These are phyloP conservation scores for Eupithecia centaureata DNA, from an alignment of 2,888 invertebrate species.

Conservation along the genomic window DNA sequence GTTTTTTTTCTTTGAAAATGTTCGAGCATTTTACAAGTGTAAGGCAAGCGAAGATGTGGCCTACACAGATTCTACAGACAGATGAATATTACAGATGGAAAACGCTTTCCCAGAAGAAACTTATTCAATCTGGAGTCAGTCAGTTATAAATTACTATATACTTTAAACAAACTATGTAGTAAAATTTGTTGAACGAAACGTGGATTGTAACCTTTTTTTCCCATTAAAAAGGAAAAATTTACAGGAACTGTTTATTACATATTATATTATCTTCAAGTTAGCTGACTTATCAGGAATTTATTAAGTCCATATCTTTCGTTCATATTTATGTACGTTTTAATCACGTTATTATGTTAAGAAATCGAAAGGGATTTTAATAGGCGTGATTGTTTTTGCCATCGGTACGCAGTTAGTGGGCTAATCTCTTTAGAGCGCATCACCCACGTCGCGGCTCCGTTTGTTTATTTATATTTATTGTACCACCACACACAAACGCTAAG, in stretches of 20 bases:
- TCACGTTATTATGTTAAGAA: neutral
- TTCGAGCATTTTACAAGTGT: too few species aligned
- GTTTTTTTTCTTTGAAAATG: too few species aligned
- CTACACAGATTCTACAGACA: too few species aligned
- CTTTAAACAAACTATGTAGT: too few species aligned
- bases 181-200: neutral
- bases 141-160: too few species aligned
- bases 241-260: neutral
- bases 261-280: neutral
- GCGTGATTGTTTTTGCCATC: conserved; percentile 39
- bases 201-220: neutral
- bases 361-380: neutral
- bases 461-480: conserved; percentile 43
- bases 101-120: too few species aligned
- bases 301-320: neutral
- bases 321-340: neutral
- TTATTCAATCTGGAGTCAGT: too few species aligned
- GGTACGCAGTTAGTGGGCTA: conserved; percentile 64
- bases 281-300: neutral
- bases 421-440: conserved; percentile 67
- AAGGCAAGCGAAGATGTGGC: too few species aligned
- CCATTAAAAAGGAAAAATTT: too few species aligned
- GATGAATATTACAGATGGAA: too few species aligned
- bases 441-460: conserved; percentile 44
- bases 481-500: conserved; percentile 1